These are phyloP conservation scores for Lasioglossum marginatum DNA, from an alignment of 2,888 invertebrate species.

Conservation along the genomic window DNA sequence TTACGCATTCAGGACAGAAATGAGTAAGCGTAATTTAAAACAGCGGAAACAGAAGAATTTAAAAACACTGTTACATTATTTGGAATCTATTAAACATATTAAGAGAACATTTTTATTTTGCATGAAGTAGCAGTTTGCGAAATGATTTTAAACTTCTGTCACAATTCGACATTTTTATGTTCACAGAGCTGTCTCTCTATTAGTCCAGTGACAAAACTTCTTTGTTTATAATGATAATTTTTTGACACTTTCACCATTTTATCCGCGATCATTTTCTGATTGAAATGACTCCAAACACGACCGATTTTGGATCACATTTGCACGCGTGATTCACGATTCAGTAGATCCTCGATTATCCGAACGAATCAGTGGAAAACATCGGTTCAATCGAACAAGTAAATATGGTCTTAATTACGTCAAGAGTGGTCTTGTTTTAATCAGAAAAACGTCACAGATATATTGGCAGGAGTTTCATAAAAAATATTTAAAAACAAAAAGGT, in stretches of 20 bases:
- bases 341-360: neutral
- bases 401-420: neutral
- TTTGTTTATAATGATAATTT: neutral
- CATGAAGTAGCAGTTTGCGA: too few species aligned
- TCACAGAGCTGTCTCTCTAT: too few species aligned
- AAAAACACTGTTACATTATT: too few species aligned
- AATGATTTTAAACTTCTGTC: too few species aligned
- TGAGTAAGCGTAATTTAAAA: too few species aligned
- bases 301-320: neutral
- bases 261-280: neutral
- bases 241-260: neutral
- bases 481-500: too few species aligned
- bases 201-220: neutral
- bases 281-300: neutral
- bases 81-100: too few species aligned
- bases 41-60: too few species aligned
- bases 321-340: neutral
- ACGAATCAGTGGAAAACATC: neutral
- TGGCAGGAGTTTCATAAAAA: neutral
- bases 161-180: too few species aligned
- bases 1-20: too few species aligned
- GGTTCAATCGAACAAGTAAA: too few species aligned
- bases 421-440: neutral
- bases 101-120: too few species aligned
- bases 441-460: neutral